Percentiles rank a stretch among this genome's conserved stretches.
Conservation (phyloP, 1,140 invertebrate genomes). For the Zaprionus nigranus region DNA sequence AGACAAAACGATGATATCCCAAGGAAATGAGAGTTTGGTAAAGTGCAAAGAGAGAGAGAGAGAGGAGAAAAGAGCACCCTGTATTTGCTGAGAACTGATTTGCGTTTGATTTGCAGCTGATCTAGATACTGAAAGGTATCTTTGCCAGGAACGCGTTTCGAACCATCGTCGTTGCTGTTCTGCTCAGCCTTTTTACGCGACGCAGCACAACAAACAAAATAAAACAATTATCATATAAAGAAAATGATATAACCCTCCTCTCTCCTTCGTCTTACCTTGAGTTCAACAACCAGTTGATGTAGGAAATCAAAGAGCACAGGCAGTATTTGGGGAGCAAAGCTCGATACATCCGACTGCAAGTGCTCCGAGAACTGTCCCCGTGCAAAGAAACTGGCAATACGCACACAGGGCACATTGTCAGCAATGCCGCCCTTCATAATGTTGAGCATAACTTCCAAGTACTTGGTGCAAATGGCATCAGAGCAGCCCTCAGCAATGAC, state of each 20-base stretch:
- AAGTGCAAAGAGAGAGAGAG: constrained; percentile 31
- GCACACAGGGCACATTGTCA: constrained; percentile 86
- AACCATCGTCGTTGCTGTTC: constrained; percentile 41
- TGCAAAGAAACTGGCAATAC: constrained; percentile 92
- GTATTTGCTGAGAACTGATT: constrained; percentile 75
- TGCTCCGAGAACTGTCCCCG: constrained; percentile 93
- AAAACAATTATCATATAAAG: constrained; percentile 43
- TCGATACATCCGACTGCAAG: constrained; percentile 90
- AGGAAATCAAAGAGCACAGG: constrained; percentile 91
- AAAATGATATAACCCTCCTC: not conserved
- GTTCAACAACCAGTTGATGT: constrained; percentile 86
- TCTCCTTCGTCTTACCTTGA: constrained; percentile 71
- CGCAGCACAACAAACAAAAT: constrained; percentile 67
- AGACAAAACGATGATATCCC: constrained; percentile 1
- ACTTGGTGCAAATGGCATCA: constrained; percentile 90
- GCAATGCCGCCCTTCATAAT: constrained; percentile 90
- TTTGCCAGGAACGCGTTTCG: constrained; percentile 49
- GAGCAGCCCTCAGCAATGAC: constrained; percentile 92
- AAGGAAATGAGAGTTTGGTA: constrained; percentile 27
- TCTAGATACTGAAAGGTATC: constrained; percentile 70
- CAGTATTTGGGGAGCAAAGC: constrained; percentile 89
- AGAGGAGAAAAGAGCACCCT: constrained; percentile 50
- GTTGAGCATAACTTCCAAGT: constrained; percentile 89
- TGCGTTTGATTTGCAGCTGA: constrained; percentile 75
- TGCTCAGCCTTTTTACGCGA: constrained; percentile 54